These are phyloP conservation scores for Cyphomyrus discorhynchus DNA, from an alignment of 2,113 vertebrate genomes.

Conservation along the genomic window DNA sequence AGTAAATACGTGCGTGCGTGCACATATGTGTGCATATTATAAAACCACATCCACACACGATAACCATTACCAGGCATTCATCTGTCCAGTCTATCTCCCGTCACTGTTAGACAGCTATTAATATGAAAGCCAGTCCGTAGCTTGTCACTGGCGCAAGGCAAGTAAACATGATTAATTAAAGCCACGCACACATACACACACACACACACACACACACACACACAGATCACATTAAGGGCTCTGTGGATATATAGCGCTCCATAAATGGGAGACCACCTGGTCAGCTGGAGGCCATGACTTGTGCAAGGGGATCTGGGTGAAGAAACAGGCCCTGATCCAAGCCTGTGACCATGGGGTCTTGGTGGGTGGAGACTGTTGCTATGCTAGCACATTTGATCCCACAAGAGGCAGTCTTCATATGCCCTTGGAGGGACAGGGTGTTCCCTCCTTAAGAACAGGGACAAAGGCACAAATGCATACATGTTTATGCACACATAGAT, in stretches of 20 bases:
- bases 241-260: background rate
- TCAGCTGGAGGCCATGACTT: background rate
- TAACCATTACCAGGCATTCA: conserved; percentile 9
- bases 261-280: conserved; percentile 26
- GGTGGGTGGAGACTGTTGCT: background rate
- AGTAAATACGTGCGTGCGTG: background rate
- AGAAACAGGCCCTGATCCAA: conserved; percentile 17
- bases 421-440: conserved; percentile 21
- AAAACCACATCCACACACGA: background rate
- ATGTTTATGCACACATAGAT: conserved; percentile 1
- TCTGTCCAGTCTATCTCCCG: background rate
- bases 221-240: background rate
- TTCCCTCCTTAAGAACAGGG: conserved; percentile 12
- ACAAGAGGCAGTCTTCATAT: background rate
- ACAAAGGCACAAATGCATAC: conserved; percentile 12
- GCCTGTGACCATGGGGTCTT: background rate
- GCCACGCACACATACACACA: background rate
- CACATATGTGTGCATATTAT: background rate
- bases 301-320: conserved; percentile 17
- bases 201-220: background rate
- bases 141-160: background rate
- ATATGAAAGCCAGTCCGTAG: background rate
- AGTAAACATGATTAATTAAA: background rate
- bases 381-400: conserved; percentile 13
- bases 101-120: background rate